Evolutionary conservation across 1,140 invertebrate genomes (phyloP).

Genomic region (Nomia melanderi): DNA sequence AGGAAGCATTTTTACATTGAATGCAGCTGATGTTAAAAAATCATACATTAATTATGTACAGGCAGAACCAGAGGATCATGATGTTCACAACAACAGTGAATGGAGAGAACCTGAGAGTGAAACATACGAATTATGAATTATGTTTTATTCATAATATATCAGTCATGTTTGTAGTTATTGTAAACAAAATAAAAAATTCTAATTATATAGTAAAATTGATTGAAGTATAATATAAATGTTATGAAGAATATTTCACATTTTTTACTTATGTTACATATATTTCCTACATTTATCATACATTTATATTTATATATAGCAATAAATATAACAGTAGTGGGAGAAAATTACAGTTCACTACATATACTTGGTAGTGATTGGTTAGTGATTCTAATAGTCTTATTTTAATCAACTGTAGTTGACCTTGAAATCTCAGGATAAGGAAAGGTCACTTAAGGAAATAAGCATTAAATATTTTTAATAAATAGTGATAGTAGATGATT

Average conservation of each 20-base stretch:
- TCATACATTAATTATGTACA: not conserved
- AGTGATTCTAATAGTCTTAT: conserved; percentile 41
- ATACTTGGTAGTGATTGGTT: conserved; percentile 27
- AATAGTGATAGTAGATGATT: not conserved
- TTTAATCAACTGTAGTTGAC: conserved; percentile 49
- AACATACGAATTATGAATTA: not conserved
- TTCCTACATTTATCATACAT: not conserved
- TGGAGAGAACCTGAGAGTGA: not conserved
- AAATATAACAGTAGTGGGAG: not conserved
- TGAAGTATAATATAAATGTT: no score
- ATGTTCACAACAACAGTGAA: not conserved
- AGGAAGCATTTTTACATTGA: not conserved
- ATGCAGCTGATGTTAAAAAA: not conserved
- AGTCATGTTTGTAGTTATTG: not conserved
- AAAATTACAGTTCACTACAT: not conserved
- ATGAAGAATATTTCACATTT: no score
- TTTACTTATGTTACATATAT: not conserved
- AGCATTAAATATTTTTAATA: not conserved
- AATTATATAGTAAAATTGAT: not conserved
- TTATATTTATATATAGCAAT: no score
- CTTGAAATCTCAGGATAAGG: conserved; percentile 47
- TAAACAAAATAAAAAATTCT: not conserved
- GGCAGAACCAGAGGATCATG: not conserved
- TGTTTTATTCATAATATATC: not conserved
- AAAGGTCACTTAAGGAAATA: conserved; percentile 5